phyloP scores from a whole-genome alignment of 2,797 vertebrate species.

The Eulemur mongoz region DNA sequence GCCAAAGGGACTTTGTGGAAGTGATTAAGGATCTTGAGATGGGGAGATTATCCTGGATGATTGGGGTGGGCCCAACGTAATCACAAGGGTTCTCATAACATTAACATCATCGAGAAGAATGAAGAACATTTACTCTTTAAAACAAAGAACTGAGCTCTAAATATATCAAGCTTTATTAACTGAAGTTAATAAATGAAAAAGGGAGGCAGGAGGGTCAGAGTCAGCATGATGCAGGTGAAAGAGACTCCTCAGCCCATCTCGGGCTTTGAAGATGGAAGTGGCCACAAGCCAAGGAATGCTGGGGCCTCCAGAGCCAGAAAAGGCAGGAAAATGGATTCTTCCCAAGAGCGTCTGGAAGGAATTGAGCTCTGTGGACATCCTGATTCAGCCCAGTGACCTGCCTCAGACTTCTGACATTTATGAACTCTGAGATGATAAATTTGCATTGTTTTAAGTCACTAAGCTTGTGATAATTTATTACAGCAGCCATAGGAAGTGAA shows the following conservation, averaged over 20 bases:
- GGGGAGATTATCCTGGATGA: background rate
- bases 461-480: background rate
- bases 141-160: background rate
- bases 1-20: background rate
- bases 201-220: background rate
- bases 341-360: background rate
- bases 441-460: background rate
- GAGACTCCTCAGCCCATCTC: too few species aligned
- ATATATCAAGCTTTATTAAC: background rate
- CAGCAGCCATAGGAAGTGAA: background rate
- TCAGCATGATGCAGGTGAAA: background rate
- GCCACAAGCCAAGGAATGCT: background rate
- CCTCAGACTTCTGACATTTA: background rate
- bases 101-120: background rate
- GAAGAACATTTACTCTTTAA: constrained; percentile 24
- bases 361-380: too few species aligned
- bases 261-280: background rate
- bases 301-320: background rate
- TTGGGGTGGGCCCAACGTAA: background rate
- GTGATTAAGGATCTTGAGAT: background rate
- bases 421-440: background rate
- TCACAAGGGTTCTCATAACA: background rate
- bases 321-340: background rate
- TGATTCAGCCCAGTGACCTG: background rate
- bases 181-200: background rate